These are phyloP conservation scores for Cydia pomonella DNA, from an alignment of 1,140 invertebrate species.

Conservation along the genomic window DNA sequence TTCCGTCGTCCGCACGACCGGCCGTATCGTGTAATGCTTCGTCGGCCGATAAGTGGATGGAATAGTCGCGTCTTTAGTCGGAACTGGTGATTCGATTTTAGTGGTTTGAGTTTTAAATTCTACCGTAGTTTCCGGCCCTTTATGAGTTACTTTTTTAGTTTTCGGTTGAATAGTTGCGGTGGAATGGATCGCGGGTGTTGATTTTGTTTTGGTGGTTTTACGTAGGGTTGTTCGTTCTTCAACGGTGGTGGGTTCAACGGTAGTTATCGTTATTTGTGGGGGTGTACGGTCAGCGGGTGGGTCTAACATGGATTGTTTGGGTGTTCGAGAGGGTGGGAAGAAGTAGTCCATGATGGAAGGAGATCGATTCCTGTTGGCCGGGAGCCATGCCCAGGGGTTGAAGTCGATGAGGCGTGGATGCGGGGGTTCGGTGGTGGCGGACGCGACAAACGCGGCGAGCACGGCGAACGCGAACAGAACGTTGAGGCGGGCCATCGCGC, in stretches of 20 bases:
- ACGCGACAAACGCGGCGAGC: slow-evolving; percentile 46
- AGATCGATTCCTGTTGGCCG: slow-evolving; percentile 70
- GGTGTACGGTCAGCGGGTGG: slow-evolving; percentile 61
- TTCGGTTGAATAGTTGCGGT: slow-evolving; percentile 63
- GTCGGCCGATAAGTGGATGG: slow-evolving; percentile 64
- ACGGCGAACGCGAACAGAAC: slow-evolving; percentile 64
- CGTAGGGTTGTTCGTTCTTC: slow-evolving; percentile 64
- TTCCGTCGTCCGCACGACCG: slow-evolving; percentile 64
- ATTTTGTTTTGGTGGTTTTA: slow-evolving; percentile 72
- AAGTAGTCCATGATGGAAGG: slow-evolving; percentile 79
- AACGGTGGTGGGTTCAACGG: slow-evolving; percentile 51
- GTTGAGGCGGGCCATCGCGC: slow-evolving; percentile 63
- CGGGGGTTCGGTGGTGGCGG: slow-evolving; percentile 54
- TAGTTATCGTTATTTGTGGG: slow-evolving; percentile 55
- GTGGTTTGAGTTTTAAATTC: slow-evolving; percentile 59
- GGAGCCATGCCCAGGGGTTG: slow-evolving; percentile 75
- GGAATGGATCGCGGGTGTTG: slow-evolving; percentile 59
- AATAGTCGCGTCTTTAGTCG: slow-evolving; percentile 53
- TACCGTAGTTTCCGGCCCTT: slow-evolving; percentile 56
- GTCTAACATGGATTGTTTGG: slow-evolving; percentile 74
- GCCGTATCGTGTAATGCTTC: slow-evolving; percentile 76
- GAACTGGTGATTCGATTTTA: slow-evolving; percentile 52
- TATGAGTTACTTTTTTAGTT: slow-evolving; percentile 61
- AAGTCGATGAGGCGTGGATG: slow-evolving; percentile 68
- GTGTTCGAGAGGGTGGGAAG: slow-evolving; percentile 76